Evolutionary conservation across 1,140 invertebrate species (phyloP), one percentile per base, ranked within the genome.

Genomic region (Leptinotarsa lineolata): DNA sequence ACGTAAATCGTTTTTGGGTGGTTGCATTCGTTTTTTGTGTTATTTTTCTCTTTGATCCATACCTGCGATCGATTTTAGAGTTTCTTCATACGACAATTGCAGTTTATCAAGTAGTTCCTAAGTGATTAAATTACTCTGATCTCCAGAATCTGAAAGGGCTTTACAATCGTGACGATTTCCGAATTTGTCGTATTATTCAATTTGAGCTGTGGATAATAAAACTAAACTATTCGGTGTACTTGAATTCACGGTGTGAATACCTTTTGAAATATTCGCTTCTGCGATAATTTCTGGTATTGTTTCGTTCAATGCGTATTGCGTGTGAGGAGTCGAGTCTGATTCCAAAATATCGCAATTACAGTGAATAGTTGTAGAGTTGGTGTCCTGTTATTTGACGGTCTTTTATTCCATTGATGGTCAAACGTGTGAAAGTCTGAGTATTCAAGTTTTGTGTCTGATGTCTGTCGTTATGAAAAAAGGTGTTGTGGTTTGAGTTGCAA

Each of bases 111-210:
- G 30, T 61, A 76, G 66, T 21, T 48, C n/a, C 13, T 67, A 60
- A n/a, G 72, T 74, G 8, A 79, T 76, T n/a, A 65, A 72, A 63
- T 76, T 76, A 39, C 64, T 70, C 39, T 74, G 72, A 59, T 39
- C 30, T 11, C 72, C 72, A 12, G 64, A 64, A 44, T 73, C 74
- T 45, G 70, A 58, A 6, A 76, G 59, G 20, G 65, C 72, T 74
- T 60, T 64, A 24, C 67, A 74, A 12, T 4, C 12, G 60, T 70
- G 63, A 11, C 22, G 44, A 3, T 68, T 70, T 45, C 68, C 73
- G 24, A 22, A 16, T 60, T 58, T 45, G 22, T 71, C 66, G 20
- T 68, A 30, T 3, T 74, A 24, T n/a, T 16, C 1, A 1, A 76
- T 58, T 24, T 59, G 30, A 20, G 74, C 72, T 16, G 72, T 76